Evolutionary conservation across 2,113 vertebrate genomes (phyloP).

Genomic region (Etia nguti): DNA sequence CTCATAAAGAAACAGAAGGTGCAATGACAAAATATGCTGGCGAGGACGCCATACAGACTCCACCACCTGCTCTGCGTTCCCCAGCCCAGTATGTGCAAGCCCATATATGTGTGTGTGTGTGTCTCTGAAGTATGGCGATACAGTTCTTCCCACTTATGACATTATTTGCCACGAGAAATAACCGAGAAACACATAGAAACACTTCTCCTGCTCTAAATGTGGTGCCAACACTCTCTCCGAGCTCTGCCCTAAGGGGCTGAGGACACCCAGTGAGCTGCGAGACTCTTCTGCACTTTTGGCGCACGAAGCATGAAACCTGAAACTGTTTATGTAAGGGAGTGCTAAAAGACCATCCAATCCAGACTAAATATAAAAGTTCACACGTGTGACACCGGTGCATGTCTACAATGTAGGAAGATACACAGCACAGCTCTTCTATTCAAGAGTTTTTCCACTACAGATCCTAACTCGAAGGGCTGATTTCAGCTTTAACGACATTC

Average conservation of each 20-base stretch:
- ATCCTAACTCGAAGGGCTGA: neutral
- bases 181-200: slow-evolving; percentile 13
- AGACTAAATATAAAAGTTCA: slow-evolving; percentile 66
- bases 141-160: neutral
- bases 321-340: slow-evolving; percentile 1
- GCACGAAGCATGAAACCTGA: slow-evolving; percentile 61
- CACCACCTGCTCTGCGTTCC: slow-evolving; percentile 44
- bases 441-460: neutral
- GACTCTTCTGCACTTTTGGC: neutral
- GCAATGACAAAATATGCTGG: slow-evolving; percentile 41
- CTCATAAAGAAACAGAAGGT: slow-evolving; percentile 59
- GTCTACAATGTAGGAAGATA: neutral
- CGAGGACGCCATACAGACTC: slow-evolving; percentile 14
- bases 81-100: neutral
- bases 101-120: neutral
- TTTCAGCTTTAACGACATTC: neutral
- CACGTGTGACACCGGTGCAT: slow-evolving; percentile 2
- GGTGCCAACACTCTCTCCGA: neutral
- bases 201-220: neutral
- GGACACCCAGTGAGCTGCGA: neutral
- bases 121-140: neutral
- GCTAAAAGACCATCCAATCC: neutral
- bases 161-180: slow-evolving; percentile 23
- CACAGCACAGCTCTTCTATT: neutral
- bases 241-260: neutral